These are phyloP conservation scores for Tyria jacobaeae DNA, from an alignment of 2,888 invertebrate species.

Conservation along the genomic window DNA sequence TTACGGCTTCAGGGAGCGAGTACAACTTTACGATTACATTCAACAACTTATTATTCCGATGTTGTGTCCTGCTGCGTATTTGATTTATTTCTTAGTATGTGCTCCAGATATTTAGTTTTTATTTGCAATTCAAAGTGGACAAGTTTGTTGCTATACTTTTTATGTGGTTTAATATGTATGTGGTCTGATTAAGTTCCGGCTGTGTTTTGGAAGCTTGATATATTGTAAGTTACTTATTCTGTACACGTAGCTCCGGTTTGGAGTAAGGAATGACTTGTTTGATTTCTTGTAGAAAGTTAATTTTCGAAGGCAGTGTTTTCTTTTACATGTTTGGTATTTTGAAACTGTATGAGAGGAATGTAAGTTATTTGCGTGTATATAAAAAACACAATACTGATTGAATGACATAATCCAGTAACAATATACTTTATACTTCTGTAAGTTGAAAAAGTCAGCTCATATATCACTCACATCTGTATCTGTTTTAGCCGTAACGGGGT, in stretches of 20 bases:
- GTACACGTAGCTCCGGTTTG: neutral
- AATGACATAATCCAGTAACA: too few species aligned
- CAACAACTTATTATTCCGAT: constrained; percentile 54
- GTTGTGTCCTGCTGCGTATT: constrained; percentile 39
- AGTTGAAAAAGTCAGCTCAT: too few species aligned
- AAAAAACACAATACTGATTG: too few species aligned
- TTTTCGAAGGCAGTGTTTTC: neutral
- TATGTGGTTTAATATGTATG: constrained; percentile 40
- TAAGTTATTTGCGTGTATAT: too few species aligned
- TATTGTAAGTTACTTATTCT: neutral
- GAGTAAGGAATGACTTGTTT: neutral
- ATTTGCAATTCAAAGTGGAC: constrained; percentile 45
- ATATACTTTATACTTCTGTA: too few species aligned
- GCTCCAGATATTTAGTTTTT: constrained; percentile 49
- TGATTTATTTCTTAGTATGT: constrained; percentile 61
- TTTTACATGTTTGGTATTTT: neutral
- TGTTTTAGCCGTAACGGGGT: too few species aligned
- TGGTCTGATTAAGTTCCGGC: constrained; percentile 33
- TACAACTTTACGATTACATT: constrained; percentile 53
- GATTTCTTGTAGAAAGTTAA: neutral
- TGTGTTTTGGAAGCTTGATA: constrained; percentile 4
- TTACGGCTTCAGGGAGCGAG: constrained; percentile 39
- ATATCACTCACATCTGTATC: too few species aligned
- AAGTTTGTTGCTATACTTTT: constrained; percentile 32
- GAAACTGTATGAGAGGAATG: too few species aligned